Conservation (phyloP, 2,888 invertebrate genomes). For the Microplitis manilae region DNA sequence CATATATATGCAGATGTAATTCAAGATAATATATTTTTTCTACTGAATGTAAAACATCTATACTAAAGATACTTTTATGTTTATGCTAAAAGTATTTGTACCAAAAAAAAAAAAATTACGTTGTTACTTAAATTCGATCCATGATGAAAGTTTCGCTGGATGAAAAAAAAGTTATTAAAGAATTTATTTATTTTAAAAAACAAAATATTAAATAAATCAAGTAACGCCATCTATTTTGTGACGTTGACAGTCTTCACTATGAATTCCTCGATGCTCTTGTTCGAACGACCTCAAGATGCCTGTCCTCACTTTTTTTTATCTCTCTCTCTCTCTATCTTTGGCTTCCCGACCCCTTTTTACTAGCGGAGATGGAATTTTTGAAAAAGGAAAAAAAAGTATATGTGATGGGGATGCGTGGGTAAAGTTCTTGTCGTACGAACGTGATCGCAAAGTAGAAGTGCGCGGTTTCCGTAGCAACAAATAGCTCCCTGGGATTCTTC, state of each 20-base stretch:
- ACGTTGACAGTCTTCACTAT: conserved; percentile 17
- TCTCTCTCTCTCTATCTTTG: neutral
- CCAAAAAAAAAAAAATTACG: neutral
- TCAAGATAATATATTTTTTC: neutral
- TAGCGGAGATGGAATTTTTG: neutral
- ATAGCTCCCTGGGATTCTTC: conserved; percentile 31
- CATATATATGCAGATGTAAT: neutral
- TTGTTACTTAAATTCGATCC: neutral
- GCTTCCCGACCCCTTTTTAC: neutral
- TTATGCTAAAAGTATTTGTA: neutral
- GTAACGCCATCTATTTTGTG: neutral
- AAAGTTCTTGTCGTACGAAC: conserved; percentile 51
- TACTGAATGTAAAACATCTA: neutral
- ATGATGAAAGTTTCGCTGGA: neutral
- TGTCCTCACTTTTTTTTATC: neutral
- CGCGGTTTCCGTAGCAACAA: conserved; percentile 58
- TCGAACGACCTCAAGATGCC: conserved; percentile 6
- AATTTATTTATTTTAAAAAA: neutral
- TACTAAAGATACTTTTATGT: too few species aligned
- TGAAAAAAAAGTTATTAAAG: neutral
- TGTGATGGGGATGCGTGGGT: conserved; percentile 32
- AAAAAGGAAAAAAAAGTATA: neutral
- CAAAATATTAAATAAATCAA: neutral
- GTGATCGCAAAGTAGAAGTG: conserved; percentile 53
- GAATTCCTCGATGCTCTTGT: neutral